Evolutionary conservation across 2,888 invertebrate genomes (phyloP).

Genomic region (Augiades crinisus): DNA sequence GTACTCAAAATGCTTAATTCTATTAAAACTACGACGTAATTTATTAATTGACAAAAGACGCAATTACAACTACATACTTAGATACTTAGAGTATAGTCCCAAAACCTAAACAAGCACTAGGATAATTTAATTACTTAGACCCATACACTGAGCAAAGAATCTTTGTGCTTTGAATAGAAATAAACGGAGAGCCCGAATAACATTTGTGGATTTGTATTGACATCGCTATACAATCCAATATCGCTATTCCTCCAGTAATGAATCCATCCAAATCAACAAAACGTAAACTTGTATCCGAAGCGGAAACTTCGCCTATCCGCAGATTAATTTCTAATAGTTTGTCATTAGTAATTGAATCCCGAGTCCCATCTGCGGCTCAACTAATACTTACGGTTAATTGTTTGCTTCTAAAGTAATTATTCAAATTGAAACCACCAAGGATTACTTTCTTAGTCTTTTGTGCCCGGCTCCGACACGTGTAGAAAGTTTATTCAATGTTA

Average conservation of each 20-base stretch:
- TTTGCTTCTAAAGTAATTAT: slow-evolving; percentile 26
- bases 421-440: slow-evolving; percentile 14
- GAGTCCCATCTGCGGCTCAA: slow-evolving; percentile 23
- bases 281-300: slow-evolving; percentile 22
- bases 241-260: slow-evolving; percentile 3
- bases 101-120: not conserved
- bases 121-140: not conserved
- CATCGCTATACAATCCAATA: slow-evolving; percentile 1
- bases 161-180: not conserved
- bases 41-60: too few species aligned
- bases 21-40: too few species aligned
- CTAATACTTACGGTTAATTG: slow-evolving; percentile 25
- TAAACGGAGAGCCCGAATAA: not conserved
- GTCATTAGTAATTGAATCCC: slow-evolving; percentile 27
- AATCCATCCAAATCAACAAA: slow-evolving; percentile 21
- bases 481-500: not conserved
- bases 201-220: not conserved
- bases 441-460: slow-evolving; percentile 19
- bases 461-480: not conserved
- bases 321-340: slow-evolving; percentile 27
- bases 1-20: too few species aligned
- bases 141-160: not conserved
- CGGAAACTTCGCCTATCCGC: slow-evolving; percentile 19
- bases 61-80: too few species aligned
- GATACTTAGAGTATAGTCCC: too few species aligned